Percentiles rank a stretch among this genome's conserved stretches.
phyloP scores from a whole-genome alignment of 2,888 invertebrate genomes.

The Apamea crenata region DNA sequence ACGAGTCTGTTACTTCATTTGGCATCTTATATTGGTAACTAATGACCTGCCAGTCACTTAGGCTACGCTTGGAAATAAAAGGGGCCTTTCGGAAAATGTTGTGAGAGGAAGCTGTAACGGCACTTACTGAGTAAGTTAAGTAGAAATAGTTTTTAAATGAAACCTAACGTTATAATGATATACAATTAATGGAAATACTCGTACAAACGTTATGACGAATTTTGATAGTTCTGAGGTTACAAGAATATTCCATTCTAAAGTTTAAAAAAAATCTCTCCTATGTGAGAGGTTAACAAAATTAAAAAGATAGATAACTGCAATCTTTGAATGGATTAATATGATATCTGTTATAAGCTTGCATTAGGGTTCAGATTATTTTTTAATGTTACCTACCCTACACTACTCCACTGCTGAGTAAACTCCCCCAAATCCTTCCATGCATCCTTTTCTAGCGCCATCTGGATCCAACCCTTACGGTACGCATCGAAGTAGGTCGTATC shows the following conservation, averaged over 20 bases:
- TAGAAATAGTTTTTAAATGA: constrained; percentile 6
- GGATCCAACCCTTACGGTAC: too few relatives aligned
- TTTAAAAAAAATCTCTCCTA: neutral
- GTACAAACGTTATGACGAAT: neutral
- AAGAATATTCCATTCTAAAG: neutral
- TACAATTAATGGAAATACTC: too few relatives aligned
- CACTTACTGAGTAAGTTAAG: neutral
- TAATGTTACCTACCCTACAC: too few relatives aligned
- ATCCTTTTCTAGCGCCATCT: too few relatives aligned
- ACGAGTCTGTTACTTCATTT: constrained; percentile 24
- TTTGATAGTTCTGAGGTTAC: neutral
- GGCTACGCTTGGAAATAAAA: constrained; percentile 20
- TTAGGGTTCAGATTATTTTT: neutral
- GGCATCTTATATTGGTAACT: constrained; percentile 47
- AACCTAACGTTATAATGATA: neutral
- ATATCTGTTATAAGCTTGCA: neutral
- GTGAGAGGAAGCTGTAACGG: neutral
- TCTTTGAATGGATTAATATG: neutral
- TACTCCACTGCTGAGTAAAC: too few relatives aligned
- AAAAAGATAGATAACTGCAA: neutral
- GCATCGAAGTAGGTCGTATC: too few relatives aligned
- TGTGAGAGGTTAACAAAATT: neutral
- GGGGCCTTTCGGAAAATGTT: constrained; percentile 18
- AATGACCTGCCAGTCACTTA: constrained; percentile 48
- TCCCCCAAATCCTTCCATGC: too few relatives aligned